Percentiles rank a stretch among this genome's conserved stretches.
These are phyloP conservation scores for Nerophis lumbriciformis DNA, from an alignment of 2,113 vertebrate genomes.

Conservation along the genomic window DNA sequence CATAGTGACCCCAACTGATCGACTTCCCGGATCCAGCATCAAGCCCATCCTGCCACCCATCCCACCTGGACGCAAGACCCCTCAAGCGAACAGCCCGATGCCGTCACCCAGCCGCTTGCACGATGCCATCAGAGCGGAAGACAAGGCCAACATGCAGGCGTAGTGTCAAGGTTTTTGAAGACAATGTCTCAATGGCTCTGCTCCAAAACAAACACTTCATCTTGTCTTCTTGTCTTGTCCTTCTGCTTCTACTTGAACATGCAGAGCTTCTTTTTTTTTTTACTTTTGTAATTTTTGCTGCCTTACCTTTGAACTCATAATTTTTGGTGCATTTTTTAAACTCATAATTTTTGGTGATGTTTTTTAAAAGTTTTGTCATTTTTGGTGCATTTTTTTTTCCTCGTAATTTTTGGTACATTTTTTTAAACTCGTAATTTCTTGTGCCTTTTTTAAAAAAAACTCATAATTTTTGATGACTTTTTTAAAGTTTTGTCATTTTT, in stretches of 20 bases:
- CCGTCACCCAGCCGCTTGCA: constrained; percentile 11
- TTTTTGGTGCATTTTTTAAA: no score
- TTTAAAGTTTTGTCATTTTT: background rate
- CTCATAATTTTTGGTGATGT: no score
- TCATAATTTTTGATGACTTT: no score
- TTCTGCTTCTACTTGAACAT: constrained; percentile 16
- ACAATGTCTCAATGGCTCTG: background rate
- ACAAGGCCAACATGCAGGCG: constrained; percentile 1
- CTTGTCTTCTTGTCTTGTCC: constrained; percentile 14
- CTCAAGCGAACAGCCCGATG: constrained; percentile 20
- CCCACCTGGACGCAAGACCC: constrained; percentile 64
- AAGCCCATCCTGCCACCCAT: constrained; percentile 82
- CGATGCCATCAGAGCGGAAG: background rate
- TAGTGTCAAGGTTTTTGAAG: constrained; percentile 1
- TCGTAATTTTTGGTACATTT: no score
- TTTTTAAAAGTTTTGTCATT: no score
- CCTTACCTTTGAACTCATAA: no score
- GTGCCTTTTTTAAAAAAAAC: no score
- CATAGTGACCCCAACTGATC: background rate
- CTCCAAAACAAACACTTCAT: constrained; percentile 20
- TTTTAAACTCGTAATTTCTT: no score
- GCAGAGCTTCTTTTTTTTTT: constrained; percentile 11
- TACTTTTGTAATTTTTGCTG: no score
- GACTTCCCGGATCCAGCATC: constrained; percentile 62
- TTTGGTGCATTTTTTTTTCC: no score